These are phyloP conservation scores for Cephus cinctus DNA, from an alignment of 1,140 invertebrate genomes.

Conservation along the genomic window DNA sequence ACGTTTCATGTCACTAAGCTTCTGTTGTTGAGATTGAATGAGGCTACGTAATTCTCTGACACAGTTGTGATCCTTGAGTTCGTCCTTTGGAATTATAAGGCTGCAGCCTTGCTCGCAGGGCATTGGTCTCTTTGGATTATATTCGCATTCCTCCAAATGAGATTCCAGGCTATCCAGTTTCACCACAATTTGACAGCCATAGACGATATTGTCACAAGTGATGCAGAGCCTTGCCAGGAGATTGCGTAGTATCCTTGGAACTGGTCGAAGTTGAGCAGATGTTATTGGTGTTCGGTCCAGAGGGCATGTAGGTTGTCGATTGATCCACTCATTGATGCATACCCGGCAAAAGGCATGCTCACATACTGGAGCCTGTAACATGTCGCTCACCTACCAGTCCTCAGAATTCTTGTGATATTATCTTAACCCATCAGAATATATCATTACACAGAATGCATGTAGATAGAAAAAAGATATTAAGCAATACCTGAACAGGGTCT, in stretches of 20 bases:
- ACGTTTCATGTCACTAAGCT: slow-evolving; percentile 80
- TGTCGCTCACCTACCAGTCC: slow-evolving; percentile 40
- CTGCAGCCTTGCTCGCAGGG: slow-evolving; percentile 92
- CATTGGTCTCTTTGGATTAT: slow-evolving; percentile 91
- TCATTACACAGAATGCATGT: neutral
- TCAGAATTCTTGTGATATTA: slow-evolving; percentile 24
- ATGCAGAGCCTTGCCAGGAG: slow-evolving; percentile 84
- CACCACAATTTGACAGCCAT: slow-evolving; percentile 82
- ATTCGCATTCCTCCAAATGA: slow-evolving; percentile 90
- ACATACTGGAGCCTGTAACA: slow-evolving; percentile 83
- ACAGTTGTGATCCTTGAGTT: slow-evolving; percentile 92
- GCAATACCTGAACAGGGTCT: slow-evolving; percentile 83
- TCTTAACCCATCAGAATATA: neutral
- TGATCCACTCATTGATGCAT: slow-evolving; percentile 94
- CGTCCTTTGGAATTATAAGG: slow-evolving; percentile 91
- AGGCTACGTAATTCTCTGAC: slow-evolving; percentile 81
- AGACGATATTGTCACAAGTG: slow-evolving; percentile 84
- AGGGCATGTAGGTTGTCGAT: slow-evolving; percentile 88
- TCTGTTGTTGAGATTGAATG: slow-evolving; percentile 84
- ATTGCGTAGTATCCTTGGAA: slow-evolving; percentile 90
- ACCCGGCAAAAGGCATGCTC: slow-evolving; percentile 94
- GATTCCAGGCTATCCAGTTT: slow-evolving; percentile 81
- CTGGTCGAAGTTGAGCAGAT: slow-evolving; percentile 80
- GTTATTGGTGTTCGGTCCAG: slow-evolving; percentile 88
- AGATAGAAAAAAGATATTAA: too few species aligned